Conservation (phyloP, 2,888 invertebrate species). For the Taenaris catops region DNA sequence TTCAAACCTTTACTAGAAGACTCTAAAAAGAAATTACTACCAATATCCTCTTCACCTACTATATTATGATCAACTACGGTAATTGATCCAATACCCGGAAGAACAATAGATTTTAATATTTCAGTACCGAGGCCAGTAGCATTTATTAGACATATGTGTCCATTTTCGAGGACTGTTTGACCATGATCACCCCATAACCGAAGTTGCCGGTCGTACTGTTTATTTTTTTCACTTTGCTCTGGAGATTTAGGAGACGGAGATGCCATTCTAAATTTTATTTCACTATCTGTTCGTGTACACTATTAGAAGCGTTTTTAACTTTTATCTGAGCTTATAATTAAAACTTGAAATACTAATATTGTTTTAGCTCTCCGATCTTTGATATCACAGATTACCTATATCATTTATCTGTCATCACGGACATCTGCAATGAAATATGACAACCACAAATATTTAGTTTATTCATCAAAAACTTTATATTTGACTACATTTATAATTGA, state of each 20-base stretch:
- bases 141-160: slow-evolving; percentile 96
- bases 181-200: slow-evolving; percentile 99
- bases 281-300: no score
- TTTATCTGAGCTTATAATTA: no score
- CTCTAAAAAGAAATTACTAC: slow-evolving; percentile 97
- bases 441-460: no score
- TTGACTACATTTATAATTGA: no score
- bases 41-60: slow-evolving; percentile 94
- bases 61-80: slow-evolving; percentile 94
- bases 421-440: no score
- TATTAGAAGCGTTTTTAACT: no score
- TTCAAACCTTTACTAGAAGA: slow-evolving; percentile 89
- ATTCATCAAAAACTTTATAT: no score
- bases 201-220: slow-evolving; percentile 91
- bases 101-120: slow-evolving; percentile 94
- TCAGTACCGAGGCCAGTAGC: slow-evolving; percentile 97
- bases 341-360: no score
- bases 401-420: no score
- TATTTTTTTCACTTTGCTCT: slow-evolving; percentile 85
- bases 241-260: slow-evolving; percentile 86
- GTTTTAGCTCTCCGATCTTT: no score
- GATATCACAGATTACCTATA: no score
- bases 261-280: slow-evolving; percentile 80
- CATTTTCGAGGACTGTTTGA: slow-evolving; percentile 91
- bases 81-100: slow-evolving; percentile 96